A percentile compares a stretch with the other conserved stretches of the same genome.
Evolutionary conservation across 37 sponge, comb jelly and placozoan species (phyloP).

Genomic region (Ephydatia muelleri): DNA sequence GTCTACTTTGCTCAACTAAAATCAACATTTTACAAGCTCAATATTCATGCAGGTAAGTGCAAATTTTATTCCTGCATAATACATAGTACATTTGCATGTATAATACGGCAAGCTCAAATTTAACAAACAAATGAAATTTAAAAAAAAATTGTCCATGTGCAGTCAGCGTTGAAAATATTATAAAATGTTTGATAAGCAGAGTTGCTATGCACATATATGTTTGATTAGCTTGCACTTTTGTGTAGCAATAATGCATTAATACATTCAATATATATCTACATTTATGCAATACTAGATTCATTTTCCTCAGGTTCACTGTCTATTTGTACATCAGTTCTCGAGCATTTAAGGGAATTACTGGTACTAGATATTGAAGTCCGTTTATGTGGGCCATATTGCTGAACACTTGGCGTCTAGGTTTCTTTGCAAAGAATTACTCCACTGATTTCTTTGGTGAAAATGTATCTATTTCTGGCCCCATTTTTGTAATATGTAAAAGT

Average conservation of each 20-base stretch:
- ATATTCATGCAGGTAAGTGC: constrained; percentile 56
- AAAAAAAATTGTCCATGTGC: too few species aligned
- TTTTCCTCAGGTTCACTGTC: neutral
- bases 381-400: neutral
- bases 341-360: neutral
- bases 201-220: too few species aligned
- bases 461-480: neutral
- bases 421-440: neutral
- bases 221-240: too few species aligned
- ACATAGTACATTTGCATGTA: too few species aligned
- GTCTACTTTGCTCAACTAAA: constrained; percentile 44
- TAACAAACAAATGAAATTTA: too few species aligned
- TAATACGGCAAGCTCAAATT: too few species aligned
- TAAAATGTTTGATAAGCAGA: too few species aligned
- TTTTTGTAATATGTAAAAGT: neutral
- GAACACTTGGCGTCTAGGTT: neutral
- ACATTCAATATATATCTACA: neutral
- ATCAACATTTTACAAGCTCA: constrained; percentile 69
- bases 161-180: too few species aligned
- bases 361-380: neutral
- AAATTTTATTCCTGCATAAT: too few species aligned
- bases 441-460: neutral
- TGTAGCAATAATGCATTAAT: too few species aligned
- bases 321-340: neutral
- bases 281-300: neutral